Base-by-base conservation (phyloP, 2,888 invertebrate species). In the Lymantria dispar region DNA sequence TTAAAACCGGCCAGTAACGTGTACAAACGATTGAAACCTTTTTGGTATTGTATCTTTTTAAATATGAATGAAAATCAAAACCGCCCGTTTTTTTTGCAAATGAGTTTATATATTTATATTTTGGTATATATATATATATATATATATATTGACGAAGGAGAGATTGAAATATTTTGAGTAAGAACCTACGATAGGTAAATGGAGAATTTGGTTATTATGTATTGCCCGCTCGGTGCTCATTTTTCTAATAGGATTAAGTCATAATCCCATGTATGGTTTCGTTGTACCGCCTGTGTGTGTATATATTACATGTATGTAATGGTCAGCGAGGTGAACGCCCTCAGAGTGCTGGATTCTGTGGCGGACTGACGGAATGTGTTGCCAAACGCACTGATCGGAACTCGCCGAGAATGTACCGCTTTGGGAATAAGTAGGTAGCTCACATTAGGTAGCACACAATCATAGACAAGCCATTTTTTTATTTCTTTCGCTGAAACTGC, bases 381-480 rank as follows among this genome's bases (percentile, higher is more conserved):
- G 84, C 86, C 85, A 87, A 88, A 88, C 84, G 85, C 86, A 85
- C 68, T 80, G 83, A 86, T 85, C 80, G 84, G 83, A 86, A 85
- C 85, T 76, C 76, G 72, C 63, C 62, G 76, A 79, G 80, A 76
- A 80, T 72, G 71, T 75, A 70, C 75, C 76, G 78, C 78, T 76
- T 77, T 74, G 70, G 64, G 64, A 74, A 72, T 72, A 77, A 73
- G 76, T 77, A 77, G 76, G 76, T 68, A 70, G 62, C 58, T 56
- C 58, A 44, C 40, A 61, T 60, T 48, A 44, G 59, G 56, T 62
- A 54, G 51, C 49, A 50, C 54, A 44, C 48, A 46, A 46, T 45
- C 50, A 45, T 47, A 54, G 54, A 56, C 56, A 52, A 49, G 38
- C 15, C 13, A 37, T 48, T 44, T 58, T 66, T 65, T 57, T 58